Evolutionary conservation across 2,888 invertebrate genomes (phyloP), one percentile per base, ranked within the genome.

Genomic region (Laothoe populi): DNA sequence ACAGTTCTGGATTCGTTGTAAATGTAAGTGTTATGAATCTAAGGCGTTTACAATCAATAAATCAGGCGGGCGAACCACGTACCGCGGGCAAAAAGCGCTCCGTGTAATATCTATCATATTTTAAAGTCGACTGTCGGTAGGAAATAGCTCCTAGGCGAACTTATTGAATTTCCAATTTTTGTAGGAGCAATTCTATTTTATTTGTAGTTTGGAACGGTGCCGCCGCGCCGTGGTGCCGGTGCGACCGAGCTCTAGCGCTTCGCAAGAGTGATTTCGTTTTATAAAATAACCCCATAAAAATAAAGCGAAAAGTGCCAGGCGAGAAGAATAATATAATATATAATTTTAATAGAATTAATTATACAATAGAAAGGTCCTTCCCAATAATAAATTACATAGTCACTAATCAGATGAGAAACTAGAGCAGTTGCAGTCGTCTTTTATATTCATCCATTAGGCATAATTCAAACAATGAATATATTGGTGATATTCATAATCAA

Each of bases 81-180:
- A 5, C 7, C 42, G 42, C 16, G 16, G 42, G 42, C 1, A 44
- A 24, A 11, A 31, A 31, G 13, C 26, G 35, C 53, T 31, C 26
- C 0, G 8, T 16, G 46, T 31, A 49, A 13, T 78, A 79, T 80
- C 78, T 70, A 79, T 81, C 81, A 82, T 77, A 71, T 76, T 79
- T 76, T 73, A 81, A 81, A 79, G 75, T 77, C 72, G 68, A 69
- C 71, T 69, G 72, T 72, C 75, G 71, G 66, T 67, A 72, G 11
- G 53, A 78, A 76, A 77, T 79, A 79, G 74, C 70, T 76, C 68
- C 73, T 74, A 70, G 66, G 61, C 63, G 60, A 71, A 78, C 77
- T 84, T 83, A 84, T 84, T 84, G 82, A 85, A 85, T 85, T 81
- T 76, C 70, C 76, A 80, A 84, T 81, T 78, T 83, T 53, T 53